Conservation (phyloP, 1,140 invertebrate genomes). For the Brachionus plicatilis region DNA sequence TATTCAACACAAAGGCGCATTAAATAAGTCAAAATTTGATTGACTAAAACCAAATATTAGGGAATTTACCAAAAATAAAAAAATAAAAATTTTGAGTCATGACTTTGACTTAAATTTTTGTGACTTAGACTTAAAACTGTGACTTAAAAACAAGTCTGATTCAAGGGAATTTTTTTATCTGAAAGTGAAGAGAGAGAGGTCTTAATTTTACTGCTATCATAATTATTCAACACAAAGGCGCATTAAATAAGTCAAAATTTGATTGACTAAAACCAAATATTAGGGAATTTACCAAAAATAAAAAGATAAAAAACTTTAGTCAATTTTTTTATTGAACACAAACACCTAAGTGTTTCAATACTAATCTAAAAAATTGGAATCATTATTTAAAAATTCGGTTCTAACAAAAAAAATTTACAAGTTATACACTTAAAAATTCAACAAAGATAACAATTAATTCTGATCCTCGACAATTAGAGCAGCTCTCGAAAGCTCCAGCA, state of each 20-base stretch:
- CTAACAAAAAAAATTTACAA: constrained; percentile 15
- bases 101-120: no score
- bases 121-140: no score
- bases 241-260: not conserved
- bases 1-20: not conserved
- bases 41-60: not conserved
- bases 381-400: not conserved
- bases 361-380: constrained; percentile 31
- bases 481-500: not conserved
- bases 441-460: constrained; percentile 9
- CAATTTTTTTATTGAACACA: not conserved
- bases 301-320: not conserved
- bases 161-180: no score
- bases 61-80: not conserved
- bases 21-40: not conserved
- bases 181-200: not conserved
- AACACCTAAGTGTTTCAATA: not conserved
- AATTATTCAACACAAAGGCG: not conserved
- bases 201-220: not conserved
- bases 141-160: no score
- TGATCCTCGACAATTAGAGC: not conserved
- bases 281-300: not conserved
- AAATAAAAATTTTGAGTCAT: no score
- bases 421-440: not conserved
- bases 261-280: not conserved